phyloP scores from a whole-genome alignment of 2,797 vertebrate genomes.

The Mormyrops boulengeri region DNA sequence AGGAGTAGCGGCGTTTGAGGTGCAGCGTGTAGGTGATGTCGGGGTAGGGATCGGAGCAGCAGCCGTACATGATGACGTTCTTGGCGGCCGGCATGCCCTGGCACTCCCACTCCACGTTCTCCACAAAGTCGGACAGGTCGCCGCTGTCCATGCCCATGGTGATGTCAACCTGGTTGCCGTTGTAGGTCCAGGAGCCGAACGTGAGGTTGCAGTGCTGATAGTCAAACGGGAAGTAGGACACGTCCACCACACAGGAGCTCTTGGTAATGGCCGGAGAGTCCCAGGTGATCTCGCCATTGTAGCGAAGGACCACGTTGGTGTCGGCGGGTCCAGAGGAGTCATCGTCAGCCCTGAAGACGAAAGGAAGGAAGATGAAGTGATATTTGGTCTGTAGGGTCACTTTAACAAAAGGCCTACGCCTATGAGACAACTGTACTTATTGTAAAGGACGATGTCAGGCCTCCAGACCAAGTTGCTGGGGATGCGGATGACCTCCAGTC shows the following conservation, averaged over 20 bases:
- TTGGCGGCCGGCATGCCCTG: slow-evolving; percentile 90
- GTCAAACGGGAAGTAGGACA: slow-evolving; percentile 94
- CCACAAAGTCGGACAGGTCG: slow-evolving; percentile 89
- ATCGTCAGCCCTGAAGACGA: slow-evolving; percentile 76
- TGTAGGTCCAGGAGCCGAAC: slow-evolving; percentile 98
- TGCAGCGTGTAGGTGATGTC: slow-evolving; percentile 90
- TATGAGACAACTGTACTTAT: slow-evolving; percentile 73
- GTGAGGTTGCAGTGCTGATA: slow-evolving; percentile 92
- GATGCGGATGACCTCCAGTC: slow-evolving; percentile 90
- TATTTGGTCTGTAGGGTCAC: background rate
- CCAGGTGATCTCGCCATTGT: slow-evolving; percentile 90
- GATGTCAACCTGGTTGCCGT: slow-evolving; percentile 94
- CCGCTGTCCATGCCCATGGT: slow-evolving; percentile 77
- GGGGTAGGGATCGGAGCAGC: slow-evolving; percentile 93
- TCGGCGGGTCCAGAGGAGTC: slow-evolving; percentile 77
- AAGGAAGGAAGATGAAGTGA: background rate
- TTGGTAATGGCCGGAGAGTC: slow-evolving; percentile 93
- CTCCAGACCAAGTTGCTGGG: slow-evolving; percentile 93
- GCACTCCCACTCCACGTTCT: slow-evolving; percentile 96
- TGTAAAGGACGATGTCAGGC: slow-evolving; percentile 93
- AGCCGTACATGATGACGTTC: slow-evolving; percentile 89
- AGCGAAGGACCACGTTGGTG: slow-evolving; percentile 91
- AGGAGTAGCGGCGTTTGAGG: slow-evolving; percentile 88
- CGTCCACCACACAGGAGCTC: slow-evolving; percentile 91
- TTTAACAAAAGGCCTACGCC: background rate